These are phyloP conservation scores for Phataginus tricuspis DNA, from an alignment of 2,797 vertebrate genomes.

Conservation along the genomic window DNA sequence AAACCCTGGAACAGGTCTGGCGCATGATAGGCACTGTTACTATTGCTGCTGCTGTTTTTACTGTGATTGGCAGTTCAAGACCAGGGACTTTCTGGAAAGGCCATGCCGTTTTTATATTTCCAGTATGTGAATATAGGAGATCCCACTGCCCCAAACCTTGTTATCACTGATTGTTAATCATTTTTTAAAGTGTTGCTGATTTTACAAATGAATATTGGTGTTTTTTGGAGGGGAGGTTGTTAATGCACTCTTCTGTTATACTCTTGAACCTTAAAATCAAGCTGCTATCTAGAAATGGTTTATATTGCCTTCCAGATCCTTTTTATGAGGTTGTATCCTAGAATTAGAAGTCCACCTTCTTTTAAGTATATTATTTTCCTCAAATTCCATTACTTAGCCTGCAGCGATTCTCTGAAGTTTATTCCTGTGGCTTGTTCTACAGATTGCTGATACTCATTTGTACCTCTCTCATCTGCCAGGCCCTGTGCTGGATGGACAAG, in stretches of 20 bases:
- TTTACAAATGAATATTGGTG: neutral
- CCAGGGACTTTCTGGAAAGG: neutral
- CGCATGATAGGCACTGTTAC: neutral
- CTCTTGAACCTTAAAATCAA: neutral
- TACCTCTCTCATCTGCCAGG: neutral
- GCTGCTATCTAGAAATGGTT: neutral
- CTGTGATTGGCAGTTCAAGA: neutral
- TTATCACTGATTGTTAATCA: neutral
- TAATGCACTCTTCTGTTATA: neutral
- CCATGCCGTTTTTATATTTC: neutral
- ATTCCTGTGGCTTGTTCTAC: neutral
- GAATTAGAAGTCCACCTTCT: neutral
- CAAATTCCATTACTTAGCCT: neutral
- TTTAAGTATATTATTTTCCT: neutral
- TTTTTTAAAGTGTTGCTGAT: slow-evolving; percentile 6
- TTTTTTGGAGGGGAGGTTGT: neutral
- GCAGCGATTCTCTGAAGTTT: neutral
- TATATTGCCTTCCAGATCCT: neutral
- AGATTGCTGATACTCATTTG: neutral
- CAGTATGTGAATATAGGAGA: neutral
- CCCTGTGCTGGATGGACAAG: neutral
- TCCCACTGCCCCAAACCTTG: neutral
- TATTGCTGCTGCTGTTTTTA: neutral
- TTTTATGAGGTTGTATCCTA: neutral
- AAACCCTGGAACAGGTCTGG: neutral